Evolutionary conservation across 2,797 vertebrate species (phyloP).

Genomic region (Lagocephalus sceleratus): DNA sequence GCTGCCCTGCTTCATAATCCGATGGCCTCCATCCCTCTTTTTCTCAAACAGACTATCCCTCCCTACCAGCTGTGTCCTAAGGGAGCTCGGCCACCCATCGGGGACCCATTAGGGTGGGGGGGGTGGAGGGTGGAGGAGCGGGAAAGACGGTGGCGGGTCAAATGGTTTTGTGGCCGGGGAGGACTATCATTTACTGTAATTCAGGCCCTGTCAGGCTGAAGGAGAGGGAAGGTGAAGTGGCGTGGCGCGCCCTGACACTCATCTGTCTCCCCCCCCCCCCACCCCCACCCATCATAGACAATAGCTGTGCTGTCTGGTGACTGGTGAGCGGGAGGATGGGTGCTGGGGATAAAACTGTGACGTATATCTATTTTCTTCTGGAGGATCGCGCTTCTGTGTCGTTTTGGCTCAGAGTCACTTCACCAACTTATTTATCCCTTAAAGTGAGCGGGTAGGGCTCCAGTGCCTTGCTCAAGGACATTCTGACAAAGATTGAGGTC

Average conservation of each 20-base stretch:
- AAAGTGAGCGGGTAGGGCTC: constrained; percentile 1
- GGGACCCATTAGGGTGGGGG: constrained; percentile 79
- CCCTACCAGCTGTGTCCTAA: constrained; percentile 61
- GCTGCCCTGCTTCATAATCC: constrained; percentile 29
- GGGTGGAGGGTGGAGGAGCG: constrained; percentile 19
- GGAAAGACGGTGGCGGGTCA: constrained; percentile 80
- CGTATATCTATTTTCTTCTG: constrained; percentile 25
- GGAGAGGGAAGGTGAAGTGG: constrained; percentile 87
- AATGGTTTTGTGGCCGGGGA: constrained; percentile 83
- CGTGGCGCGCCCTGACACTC: constrained; percentile 67
- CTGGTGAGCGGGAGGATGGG: constrained; percentile 33
- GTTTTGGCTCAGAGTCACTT: constrained; percentile 25
- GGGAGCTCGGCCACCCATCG: constrained; percentile 76
- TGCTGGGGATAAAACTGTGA: constrained; percentile 25
- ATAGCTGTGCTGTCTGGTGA: constrained; percentile 31
- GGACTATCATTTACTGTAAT: constrained; percentile 89
- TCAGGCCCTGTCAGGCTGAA: constrained; percentile 82
- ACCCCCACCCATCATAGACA: constrained; percentile 47
- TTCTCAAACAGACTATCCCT: constrained; percentile 44
- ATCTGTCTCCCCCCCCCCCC: constrained; percentile 69
- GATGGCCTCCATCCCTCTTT: constrained; percentile 35
- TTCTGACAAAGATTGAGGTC: constrained; percentile 2
- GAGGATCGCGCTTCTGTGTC: constrained; percentile 19
- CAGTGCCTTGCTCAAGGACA: constrained; percentile 24
- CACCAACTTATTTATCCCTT: constrained; percentile 18